Evolutionary conservation across 2,888 invertebrate genomes (phyloP).

Genomic region (Microdon myrmicae): DNA sequence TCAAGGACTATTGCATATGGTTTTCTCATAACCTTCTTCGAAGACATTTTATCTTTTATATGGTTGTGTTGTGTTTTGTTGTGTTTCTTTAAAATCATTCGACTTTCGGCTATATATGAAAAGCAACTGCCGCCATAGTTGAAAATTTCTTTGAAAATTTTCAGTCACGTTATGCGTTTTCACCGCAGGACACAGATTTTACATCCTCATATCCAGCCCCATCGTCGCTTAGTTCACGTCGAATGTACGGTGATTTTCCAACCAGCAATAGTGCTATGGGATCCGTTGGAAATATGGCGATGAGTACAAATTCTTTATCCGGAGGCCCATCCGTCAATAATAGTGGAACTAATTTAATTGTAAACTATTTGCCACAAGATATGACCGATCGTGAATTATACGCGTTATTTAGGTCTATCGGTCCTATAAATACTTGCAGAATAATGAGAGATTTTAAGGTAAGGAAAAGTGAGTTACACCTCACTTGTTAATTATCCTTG

Average conservation of each 20-base stretch:
- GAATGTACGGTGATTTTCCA: conserved; percentile 65
- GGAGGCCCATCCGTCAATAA: conserved; percentile 54
- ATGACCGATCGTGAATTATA: conserved; percentile 92
- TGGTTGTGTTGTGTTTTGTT: conserved; percentile 26
- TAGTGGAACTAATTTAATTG: conserved; percentile 84
- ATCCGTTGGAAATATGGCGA: conserved; percentile 60
- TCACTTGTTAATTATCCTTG: conserved; percentile 35
- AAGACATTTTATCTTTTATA: no score
- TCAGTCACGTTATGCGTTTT: conserved; percentile 69
- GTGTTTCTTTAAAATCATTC: conserved; percentile 22
- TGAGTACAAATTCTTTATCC: conserved; percentile 60
- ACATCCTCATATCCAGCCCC: conserved; percentile 65
- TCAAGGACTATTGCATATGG: no score
- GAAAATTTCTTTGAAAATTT: conserved; percentile 63
- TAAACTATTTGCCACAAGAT: conserved; percentile 94
- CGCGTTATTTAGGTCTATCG: conserved; percentile 87
- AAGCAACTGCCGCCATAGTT: conserved; percentile 61
- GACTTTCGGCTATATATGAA: conserved; percentile 55
- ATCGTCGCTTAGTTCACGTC: conserved; percentile 61
- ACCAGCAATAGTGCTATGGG: conserved; percentile 61
- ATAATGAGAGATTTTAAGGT: conserved; percentile 93
- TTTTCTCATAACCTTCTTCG: no score
- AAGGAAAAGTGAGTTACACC: conserved; percentile 53
- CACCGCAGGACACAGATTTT: conserved; percentile 68
- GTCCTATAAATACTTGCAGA: conserved; percentile 88